These are phyloP conservation scores for Ceraclea dissimilis DNA, from an alignment of 2,888 invertebrate species.

Conservation along the genomic window DNA sequence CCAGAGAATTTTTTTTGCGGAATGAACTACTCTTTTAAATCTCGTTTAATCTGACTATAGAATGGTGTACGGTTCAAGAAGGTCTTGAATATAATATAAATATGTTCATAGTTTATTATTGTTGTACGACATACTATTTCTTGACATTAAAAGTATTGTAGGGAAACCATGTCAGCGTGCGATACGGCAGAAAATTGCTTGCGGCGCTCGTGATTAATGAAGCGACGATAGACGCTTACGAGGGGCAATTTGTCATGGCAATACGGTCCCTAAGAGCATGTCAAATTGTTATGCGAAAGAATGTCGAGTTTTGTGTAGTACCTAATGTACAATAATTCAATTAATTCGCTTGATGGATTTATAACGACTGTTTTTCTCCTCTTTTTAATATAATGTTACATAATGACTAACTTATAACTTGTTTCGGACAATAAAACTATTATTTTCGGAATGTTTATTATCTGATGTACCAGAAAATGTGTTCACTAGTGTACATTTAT, in stretches of 20 bases:
- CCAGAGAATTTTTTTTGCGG: too few species aligned
- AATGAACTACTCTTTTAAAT: too few species aligned
- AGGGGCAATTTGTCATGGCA: not conserved
- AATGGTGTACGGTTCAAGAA: too few species aligned
- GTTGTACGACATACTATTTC: too few species aligned
- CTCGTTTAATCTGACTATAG: too few species aligned
- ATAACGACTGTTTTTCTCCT: not conserved
- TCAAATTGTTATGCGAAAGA: not conserved
- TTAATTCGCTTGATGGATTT: constrained; percentile 1
- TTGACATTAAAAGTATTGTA: too few species aligned
- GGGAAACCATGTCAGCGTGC: not conserved
- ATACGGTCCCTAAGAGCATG: not conserved
- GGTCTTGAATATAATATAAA: too few species aligned
- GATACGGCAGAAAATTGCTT: constrained; percentile 1
- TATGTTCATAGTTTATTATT: too few species aligned
- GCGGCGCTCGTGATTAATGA: not conserved
- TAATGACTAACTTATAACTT: too few species aligned
- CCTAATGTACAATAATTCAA: not conserved
- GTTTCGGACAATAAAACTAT: not conserved
- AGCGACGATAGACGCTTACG: not conserved
- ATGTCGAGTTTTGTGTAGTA: not conserved
- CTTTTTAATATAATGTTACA: too few species aligned
- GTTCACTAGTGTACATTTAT: too few species aligned
- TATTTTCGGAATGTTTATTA: not conserved
- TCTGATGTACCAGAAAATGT: too few species aligned